A percentile compares a stretch with the other conserved stretches of the same genome.
These are phyloP conservation scores for Eunapius fragilis DNA, from an alignment of 37 sponge, comb jelly and placozoan genomes.

Conservation along the genomic window DNA sequence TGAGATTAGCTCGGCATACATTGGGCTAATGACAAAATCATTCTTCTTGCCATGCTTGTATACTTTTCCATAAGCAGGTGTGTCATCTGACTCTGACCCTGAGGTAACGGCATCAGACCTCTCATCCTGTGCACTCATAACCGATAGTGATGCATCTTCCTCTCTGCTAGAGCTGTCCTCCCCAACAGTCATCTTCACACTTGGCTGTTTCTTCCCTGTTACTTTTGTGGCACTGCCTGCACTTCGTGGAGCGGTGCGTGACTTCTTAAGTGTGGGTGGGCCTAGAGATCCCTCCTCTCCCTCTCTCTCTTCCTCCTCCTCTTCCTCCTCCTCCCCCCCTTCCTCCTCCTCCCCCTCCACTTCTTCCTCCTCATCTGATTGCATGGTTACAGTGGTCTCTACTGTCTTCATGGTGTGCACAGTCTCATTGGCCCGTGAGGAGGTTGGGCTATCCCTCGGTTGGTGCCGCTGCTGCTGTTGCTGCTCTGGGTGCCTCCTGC, in stretches of 20 bases:
- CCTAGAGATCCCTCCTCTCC: background rate
- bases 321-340: slow-evolving; percentile 14
- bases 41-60: background rate
- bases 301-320: too few relatives aligned
- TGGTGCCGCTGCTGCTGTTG: background rate
- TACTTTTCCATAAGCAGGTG: background rate
- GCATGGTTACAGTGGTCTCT: slow-evolving; percentile 19
- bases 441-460: background rate
- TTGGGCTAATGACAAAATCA: background rate
- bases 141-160: background rate
- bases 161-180: background rate
- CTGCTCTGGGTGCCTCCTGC: background rate
- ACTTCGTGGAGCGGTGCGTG: background rate
- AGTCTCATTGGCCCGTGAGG: slow-evolving; percentile 25
- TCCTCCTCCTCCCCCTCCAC: background rate
- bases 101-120: background rate
- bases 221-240: background rate
- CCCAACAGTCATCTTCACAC: background rate
- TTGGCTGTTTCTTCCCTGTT: background rate
- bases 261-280: background rate
- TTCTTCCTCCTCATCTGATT: slow-evolving; percentile 2
- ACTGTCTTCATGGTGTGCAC: slow-evolving; percentile 32
- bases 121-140: background rate
- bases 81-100: background rate
- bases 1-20: background rate